Conservation (phyloP, 2,888 invertebrate genomes). For the Callyntrura sp. region DNA sequence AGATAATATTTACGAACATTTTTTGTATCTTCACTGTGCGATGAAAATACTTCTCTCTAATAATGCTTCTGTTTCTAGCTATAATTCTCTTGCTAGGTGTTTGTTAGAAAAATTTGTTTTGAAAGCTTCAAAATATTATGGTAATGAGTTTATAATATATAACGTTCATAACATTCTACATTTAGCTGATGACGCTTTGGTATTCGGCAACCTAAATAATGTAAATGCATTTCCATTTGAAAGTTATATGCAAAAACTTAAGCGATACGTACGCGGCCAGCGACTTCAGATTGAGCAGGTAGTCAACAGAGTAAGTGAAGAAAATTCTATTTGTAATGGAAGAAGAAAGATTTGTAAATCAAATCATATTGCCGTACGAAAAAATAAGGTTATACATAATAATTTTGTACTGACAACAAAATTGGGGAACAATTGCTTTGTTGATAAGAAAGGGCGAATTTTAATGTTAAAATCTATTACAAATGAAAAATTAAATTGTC, state of each 20-base stretch:
- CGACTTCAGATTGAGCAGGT: slow-evolving; percentile 61
- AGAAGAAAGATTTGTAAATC: no score
- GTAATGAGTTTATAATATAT: slow-evolving; percentile 81
- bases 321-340: not conserved
- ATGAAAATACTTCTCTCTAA: slow-evolving; percentile 62
- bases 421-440: not conserved
- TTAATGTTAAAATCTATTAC: no score
- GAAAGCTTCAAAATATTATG: slow-evolving; percentile 79
- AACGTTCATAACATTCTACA: slow-evolving; percentile 84
- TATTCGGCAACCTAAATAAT: slow-evolving; percentile 79
- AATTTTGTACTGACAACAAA: not conserved
- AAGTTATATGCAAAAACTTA: slow-evolving; percentile 82
- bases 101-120: slow-evolving; percentile 82
- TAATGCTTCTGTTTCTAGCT: slow-evolving; percentile 7
- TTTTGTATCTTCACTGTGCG: slow-evolving; percentile 66
- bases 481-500: not conserved
- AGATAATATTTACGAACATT: slow-evolving; percentile 48
- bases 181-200: slow-evolving; percentile 82
- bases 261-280: slow-evolving; percentile 68
- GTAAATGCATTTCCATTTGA: slow-evolving; percentile 83
- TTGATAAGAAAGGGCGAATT: not conserved
- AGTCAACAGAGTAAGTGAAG: slow-evolving; percentile 63
- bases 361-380: not conserved
- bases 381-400: not conserved
- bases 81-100: slow-evolving; percentile 81